Evolutionary conservation across 2,888 invertebrate species (phyloP), one percentile per base, ranked within the genome.

Genomic region (Ennomos erosarius): DNA sequence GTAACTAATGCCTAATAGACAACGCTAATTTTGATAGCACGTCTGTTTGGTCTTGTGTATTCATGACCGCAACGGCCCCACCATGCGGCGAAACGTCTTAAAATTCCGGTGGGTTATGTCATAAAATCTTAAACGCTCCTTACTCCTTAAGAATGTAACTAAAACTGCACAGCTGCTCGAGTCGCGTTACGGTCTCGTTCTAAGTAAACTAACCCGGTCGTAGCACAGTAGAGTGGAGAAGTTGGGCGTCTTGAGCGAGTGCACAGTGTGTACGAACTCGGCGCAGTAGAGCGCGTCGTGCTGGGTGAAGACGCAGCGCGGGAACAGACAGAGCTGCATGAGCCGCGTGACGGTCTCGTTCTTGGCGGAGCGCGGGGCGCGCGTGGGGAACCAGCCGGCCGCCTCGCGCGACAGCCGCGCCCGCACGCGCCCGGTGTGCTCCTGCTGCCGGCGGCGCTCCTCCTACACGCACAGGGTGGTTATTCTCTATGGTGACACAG

Each of bases 211-310:
- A 88, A 99, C 98, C 93, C 99, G 94, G 89, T 99, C 99, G 79
- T 99, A 99, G 85, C 99, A 99, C 49, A 99, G 95, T 54, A 99
- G 93, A 0, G 99, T 99, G 11, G 99, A 98, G 92, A 99, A 99
- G 92, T 99, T 98, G 8, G 98, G 97, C 47, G 99, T 98, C 88
- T 98, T 97, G 71, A 99, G 93, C 75, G 96, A 96, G 89, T 99
- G 99, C 71, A 99, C 96, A 8, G 98, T 96, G 81, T 98, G 97
- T 60, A 99, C 97, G 88, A 99, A 99, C 93, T 98, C 97, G 0
- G 99, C 99, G 90, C 99, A 99, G 90, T 97, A 99, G 56, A 99
- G 94, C 36, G 99, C 99, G 93, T 99, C 99, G 50, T 96, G 95
- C 49, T 98, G 97, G 13, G 99, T 99, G 91, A 98, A 99, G 63